Evolutionary conservation across 2,113 vertebrate genomes (phyloP), one percentile per base, ranked within the genome.

Genomic region (Phrynosoma blainvillii): DNA sequence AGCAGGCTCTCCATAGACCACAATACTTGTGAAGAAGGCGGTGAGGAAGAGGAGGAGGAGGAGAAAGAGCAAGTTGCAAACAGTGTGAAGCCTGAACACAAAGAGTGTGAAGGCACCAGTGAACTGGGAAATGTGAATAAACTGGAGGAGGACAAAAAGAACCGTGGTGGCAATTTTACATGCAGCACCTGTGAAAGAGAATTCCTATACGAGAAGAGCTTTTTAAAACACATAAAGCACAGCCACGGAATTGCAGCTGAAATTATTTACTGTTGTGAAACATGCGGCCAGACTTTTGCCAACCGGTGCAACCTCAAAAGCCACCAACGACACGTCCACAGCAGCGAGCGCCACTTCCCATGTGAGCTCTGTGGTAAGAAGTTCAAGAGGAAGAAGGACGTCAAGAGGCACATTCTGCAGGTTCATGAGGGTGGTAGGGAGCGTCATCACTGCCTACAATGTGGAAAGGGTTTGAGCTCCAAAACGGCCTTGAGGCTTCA

Each of bases 381-480:
- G 93, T 99, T 99, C 96, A 99, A 99, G 92, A 96, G 99, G 88
- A 98, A 98, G 96, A 99, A 99, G 96, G 99, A 99, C 6, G 98
- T 99, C 62, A 97, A 97, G 85, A 96, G 98, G 75, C 99, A 99
- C 75, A 95, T 97, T n/a, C 96, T 97, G 80, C 99, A 99, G 95
- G 98, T 99, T 40, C 98, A 99, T 1, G 98, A 99, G 93, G 98
- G 98, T 1, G 98, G 97, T 2, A 96, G 96, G 0, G 95, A 97
- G 86, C 93, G 97, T 21, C 98, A 99, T 89, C 96, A 96, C 90
- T 99, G 99, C 92, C 94, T 95, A 0, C 94, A 97, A 32, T 99
- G 99, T 5, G 98, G 98, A 82, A 99, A 99, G 95, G 95, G 97
- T 13, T 96, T 99, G 88, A 99, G 99, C 97, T 99, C 99, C 85